phyloP scores from a whole-genome alignment of 2,888 invertebrate genomes.

The Antheraea assamensis region DNA sequence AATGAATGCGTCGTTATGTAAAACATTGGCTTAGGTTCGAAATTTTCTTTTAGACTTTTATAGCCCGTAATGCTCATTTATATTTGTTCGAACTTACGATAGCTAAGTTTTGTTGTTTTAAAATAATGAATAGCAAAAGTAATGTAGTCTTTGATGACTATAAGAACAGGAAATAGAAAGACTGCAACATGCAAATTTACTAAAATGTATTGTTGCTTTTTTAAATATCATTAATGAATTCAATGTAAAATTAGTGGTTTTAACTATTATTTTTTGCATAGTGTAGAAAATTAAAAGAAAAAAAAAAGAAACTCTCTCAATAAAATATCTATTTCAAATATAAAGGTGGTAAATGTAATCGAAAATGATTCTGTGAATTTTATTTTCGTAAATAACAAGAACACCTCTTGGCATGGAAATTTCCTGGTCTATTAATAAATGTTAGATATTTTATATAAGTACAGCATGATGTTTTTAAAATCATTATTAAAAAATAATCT shows the following conservation, averaged over 20 bases:
- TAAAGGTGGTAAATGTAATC: not conserved
- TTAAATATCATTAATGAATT: not conserved
- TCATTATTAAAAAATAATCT: not conserved
- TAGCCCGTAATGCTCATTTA: not conserved
- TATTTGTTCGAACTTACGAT: not conserved
- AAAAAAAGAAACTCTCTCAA: not conserved
- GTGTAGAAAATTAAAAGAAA: too few species aligned
- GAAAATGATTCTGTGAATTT: not conserved
- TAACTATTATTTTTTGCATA: not conserved
- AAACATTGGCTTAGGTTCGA: not conserved
- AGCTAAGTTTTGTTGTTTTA: not conserved
- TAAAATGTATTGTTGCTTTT: not conserved
- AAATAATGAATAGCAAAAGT: not conserved
- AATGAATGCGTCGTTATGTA: not conserved
- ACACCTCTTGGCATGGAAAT: constrained; percentile 1
- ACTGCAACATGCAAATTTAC: not conserved
- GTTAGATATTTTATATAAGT: not conserved
- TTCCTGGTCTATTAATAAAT: not conserved
- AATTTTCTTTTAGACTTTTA: not conserved
- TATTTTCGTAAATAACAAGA: constrained; percentile 6
- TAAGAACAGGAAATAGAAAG: not conserved
- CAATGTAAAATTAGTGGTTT: not conserved
- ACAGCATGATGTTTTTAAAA: not conserved
- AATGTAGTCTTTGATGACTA: not conserved
- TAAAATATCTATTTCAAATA: not conserved